These are phyloP conservation scores for Moxostoma hubbsi DNA, from an alignment of 2,797 vertebrate species.

Conservation along the genomic window DNA sequence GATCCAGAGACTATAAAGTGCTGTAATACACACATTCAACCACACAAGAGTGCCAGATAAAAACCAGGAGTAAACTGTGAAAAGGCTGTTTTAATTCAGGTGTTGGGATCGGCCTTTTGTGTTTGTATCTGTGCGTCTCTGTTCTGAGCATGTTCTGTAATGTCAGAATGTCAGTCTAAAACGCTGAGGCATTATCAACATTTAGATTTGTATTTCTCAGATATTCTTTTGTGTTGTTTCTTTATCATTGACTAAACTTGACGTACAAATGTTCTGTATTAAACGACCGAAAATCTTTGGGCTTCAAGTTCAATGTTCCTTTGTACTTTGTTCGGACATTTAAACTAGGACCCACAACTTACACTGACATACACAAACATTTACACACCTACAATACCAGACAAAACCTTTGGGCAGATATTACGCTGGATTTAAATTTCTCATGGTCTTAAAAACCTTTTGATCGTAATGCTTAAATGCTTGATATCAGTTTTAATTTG, in stretches of 20 bases:
- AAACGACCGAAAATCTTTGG: neutral
- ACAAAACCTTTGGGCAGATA: too few species aligned
- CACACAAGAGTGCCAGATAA: constrained; percentile 28
- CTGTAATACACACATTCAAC: constrained; percentile 25
- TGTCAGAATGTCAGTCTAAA: neutral
- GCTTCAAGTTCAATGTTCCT: neutral
- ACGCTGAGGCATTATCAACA: neutral
- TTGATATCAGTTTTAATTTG: too few species aligned
- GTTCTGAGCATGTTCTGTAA: constrained; percentile 10
- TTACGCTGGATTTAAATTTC: too few species aligned
- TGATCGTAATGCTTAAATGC: too few species aligned
- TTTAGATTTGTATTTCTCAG: constrained; percentile 3
- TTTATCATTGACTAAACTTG: neutral
- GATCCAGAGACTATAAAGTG: neutral
- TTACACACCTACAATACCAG: too few species aligned
- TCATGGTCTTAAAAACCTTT: too few species aligned
- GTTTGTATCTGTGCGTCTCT: neutral
- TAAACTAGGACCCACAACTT: neutral
- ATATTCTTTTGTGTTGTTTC: neutral
- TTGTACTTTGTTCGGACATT: neutral
- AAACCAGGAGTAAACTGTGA: neutral
- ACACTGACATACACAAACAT: too few species aligned
- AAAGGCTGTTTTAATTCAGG: neutral
- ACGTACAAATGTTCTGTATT: constrained; percentile 9
- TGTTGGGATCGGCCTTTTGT: neutral